Evolutionary conservation across 1,140 invertebrate genomes (phyloP), one percentile per base, ranked within the genome.

Genomic region (Gerris buenoi): DNA sequence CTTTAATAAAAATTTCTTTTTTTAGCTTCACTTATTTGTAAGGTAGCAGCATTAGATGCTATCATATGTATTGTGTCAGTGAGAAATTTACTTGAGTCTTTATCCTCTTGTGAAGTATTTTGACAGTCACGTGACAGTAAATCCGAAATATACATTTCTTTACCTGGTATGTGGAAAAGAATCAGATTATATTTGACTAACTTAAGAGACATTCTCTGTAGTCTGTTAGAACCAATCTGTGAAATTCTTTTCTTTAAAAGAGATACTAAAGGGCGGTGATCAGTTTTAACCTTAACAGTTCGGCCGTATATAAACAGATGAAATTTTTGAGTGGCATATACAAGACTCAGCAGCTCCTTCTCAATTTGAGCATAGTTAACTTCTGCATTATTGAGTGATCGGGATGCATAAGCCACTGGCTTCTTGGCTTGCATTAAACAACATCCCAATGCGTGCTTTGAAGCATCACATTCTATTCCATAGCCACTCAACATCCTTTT

Each of bases 351-450:
- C 18, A 73, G 67, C 69, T 81, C 77, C 59, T 77, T 79, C 68
- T 81, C 78, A n/a, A 78, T 79, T 65, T 75, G 73, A 2, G 75
- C 70, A 70, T 78, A 80, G 2, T 71, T 70, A 64, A 69, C 65
- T 67, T 78, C 73, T 26, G 74, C 70, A 59, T 67, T 67, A 62
- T 63, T 72, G 14, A 75, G 27, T 1, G 70, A 72, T 64, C 73
- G 71, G 3, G 72, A 74, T 0, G 74, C 75, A 67, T 73, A 78
- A 15, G 68, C 69, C 14, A 76, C 69, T 15, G 73, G 74, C 46
- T 70, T 60, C 2, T 68, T 56, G 27, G 73, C 58, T 69, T 76
- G 75, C 2, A 73, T 56, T 61, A 76, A 61, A 46, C 71, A 71
- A 46, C 68, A 70, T 1, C 71, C 75, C 28, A 76, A 22, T 63